phyloP scores from a whole-genome alignment of 2,113 vertebrate genomes.

The Cinclus cinclus region DNA sequence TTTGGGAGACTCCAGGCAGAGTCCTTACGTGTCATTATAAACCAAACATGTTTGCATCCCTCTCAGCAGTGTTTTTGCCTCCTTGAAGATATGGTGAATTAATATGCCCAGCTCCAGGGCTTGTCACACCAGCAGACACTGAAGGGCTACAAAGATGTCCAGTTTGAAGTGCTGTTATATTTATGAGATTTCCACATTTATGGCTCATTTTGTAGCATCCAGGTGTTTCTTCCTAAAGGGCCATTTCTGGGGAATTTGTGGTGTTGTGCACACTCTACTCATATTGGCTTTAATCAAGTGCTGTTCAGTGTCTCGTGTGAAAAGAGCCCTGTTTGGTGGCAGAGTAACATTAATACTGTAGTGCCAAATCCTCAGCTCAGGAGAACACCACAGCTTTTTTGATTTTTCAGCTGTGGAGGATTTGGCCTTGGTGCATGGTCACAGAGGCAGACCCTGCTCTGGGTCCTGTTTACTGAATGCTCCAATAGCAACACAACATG shows the following conservation, averaged over 20 bases:
- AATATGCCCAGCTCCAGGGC: background rate
- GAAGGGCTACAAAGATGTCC: background rate
- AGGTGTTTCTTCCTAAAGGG: background rate
- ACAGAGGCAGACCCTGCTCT: background rate
- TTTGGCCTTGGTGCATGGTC: background rate
- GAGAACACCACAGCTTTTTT: background rate
- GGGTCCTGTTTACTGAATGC: background rate
- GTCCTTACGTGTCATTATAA: background rate
- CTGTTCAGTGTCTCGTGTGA: background rate
- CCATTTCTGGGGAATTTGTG: background rate
- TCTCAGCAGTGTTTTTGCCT: background rate
- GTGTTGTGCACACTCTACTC: background rate
- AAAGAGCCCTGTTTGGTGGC: background rate
- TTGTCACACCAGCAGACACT: background rate
- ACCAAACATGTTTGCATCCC: constrained; percentile 20
- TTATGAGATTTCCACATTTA: background rate
- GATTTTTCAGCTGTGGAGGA: background rate
- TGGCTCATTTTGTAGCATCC: background rate
- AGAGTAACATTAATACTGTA: background rate
- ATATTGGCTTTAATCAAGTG: background rate
- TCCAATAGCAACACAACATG: background rate
- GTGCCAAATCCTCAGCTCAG: background rate
- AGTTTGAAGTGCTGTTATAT: background rate
- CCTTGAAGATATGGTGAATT: background rate
- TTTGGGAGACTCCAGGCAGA: constrained; percentile 45